Conservation (phyloP, 1,140 invertebrate species). For the Brachystomella parvula region DNA sequence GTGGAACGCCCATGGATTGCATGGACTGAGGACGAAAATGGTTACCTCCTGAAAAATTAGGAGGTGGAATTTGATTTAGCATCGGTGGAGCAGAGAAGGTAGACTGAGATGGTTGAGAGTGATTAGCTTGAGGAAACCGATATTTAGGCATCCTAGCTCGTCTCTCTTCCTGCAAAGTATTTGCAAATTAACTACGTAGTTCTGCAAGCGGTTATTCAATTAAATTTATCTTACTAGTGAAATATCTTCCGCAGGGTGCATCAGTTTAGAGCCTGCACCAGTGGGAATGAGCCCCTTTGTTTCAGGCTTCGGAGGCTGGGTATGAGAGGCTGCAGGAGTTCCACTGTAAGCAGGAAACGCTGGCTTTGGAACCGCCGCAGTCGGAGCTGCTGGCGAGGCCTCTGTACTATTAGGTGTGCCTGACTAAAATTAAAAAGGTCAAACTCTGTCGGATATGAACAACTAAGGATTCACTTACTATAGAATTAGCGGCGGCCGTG, state of each 20-base stretch:
- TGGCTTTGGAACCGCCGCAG: constrained; percentile 53
- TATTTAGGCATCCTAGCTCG: constrained; percentile 68
- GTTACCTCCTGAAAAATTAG: constrained; percentile 23
- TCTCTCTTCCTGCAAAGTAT: constrained; percentile 64
- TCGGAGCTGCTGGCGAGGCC: constrained; percentile 37
- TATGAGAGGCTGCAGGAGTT: constrained; percentile 8
- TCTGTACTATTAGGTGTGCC: constrained; percentile 14
- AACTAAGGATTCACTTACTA: constrained; percentile 23
- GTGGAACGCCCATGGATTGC: constrained; percentile 14
- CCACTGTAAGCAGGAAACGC: constrained; percentile 67
- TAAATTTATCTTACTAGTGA: constrained; percentile 56
- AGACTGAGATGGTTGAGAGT: constrained; percentile 1
- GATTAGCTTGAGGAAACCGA: constrained; percentile 43
- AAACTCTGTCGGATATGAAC: too few species aligned
- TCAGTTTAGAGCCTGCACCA: constrained; percentile 78
- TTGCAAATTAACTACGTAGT: constrained; percentile 14
- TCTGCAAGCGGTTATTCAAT: not conserved
- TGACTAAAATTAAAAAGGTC: not conserved
- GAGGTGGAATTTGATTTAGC: constrained; percentile 11
- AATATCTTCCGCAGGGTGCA: constrained; percentile 89
- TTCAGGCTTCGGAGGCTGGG: not conserved
- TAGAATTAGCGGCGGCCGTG: constrained; percentile 11
- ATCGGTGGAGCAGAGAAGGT: constrained; percentile 36
- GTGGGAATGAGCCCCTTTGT: constrained; percentile 41
- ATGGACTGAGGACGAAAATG: constrained; percentile 31